Conservation (phyloP, 2,888 invertebrate species). For the Holacanthella duospinosa region DNA sequence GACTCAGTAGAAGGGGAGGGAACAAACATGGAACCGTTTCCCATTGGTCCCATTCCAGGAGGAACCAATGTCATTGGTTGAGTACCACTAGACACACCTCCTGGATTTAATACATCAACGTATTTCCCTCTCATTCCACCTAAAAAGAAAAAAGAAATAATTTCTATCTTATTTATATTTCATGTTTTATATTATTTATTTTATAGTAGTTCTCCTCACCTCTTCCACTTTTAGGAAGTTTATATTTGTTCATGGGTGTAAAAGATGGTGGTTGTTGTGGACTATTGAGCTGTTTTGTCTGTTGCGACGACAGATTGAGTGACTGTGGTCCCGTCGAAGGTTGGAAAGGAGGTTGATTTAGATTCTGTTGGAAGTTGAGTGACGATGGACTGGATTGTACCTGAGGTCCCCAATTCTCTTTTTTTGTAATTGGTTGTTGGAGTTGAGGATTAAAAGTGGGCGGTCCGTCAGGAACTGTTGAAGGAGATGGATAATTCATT, state of each 20-base stretch:
- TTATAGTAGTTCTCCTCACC: too few species aligned
- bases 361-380: background rate
- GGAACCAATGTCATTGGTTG: slow-evolving; percentile 28
- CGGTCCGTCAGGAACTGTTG: background rate
- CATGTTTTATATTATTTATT: too few species aligned
- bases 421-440: background rate
- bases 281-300: background rate
- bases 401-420: background rate
- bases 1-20: slow-evolving; percentile 21
- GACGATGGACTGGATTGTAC: too few species aligned
- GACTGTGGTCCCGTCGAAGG: background rate
- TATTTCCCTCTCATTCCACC: slow-evolving; percentile 44
- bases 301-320: background rate
- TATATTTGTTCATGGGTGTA: too few species aligned
- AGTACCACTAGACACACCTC: slow-evolving; percentile 45
- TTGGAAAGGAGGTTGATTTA: background rate
- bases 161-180: background rate
- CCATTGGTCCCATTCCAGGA: slow-evolving; percentile 2
- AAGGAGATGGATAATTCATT: background rate
- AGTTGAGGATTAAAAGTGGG: background rate
- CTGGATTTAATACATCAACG: slow-evolving; percentile 78
- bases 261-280: background rate
- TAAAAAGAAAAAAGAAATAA: background rate
- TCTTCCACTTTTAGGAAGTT: slow-evolving; percentile 4
- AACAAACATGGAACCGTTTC: slow-evolving; percentile 30